Evolutionary conservation across 2,888 invertebrate species (phyloP).

Genomic region (Oconnorella tubifera): DNA sequence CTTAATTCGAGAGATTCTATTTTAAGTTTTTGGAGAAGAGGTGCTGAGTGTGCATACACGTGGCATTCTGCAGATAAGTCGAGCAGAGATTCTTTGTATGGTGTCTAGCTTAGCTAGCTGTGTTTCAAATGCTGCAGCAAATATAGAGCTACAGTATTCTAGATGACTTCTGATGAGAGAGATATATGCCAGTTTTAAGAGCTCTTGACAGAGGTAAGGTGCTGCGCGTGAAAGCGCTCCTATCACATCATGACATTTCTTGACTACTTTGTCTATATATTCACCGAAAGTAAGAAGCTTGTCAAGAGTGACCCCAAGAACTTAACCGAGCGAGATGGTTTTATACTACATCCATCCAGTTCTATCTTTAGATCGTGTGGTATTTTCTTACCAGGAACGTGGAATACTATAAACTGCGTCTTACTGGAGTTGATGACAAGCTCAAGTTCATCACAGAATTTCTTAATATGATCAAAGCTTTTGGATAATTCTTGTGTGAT

Average conservation of each 20-base stretch:
- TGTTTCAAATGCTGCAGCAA: neutral
- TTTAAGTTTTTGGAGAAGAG: neutral
- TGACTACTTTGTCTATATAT: neutral
- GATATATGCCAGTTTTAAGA: neutral
- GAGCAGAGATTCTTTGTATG: neutral
- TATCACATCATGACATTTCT: neutral
- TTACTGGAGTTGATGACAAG: no score
- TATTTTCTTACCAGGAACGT: no score
- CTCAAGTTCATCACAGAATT: no score
- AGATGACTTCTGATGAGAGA: neutral
- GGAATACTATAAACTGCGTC: no score
- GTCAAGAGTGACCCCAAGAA: no score
- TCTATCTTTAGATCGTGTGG: no score
- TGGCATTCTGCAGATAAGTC: neutral
- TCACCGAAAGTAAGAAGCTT: no score
- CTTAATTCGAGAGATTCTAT: neutral
- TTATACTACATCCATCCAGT: no score
- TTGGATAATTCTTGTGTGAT: no score
- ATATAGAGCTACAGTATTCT: neutral
- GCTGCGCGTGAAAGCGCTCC: neutral
- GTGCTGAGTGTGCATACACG: neutral
- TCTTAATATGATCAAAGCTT: no score
- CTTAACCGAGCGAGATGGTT: no score
- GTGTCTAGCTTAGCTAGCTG: neutral
- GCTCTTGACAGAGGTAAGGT: neutral